Evolutionary conservation across 2,888 invertebrate species (phyloP), one percentile per base, ranked within the genome.

Genomic region (Cerastoderma edule): DNA sequence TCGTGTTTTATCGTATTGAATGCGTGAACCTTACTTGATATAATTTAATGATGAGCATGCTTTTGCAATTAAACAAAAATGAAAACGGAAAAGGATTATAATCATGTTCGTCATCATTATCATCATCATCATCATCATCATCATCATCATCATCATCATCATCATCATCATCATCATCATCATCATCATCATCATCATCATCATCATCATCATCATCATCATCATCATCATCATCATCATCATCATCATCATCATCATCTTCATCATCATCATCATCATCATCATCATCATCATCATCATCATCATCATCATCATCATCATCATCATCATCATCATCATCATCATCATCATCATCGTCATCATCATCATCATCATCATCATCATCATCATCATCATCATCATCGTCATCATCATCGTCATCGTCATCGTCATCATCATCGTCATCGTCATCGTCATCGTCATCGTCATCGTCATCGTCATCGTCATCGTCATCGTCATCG

Each of bases 161-260:
- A 60, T 53, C 54, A 10, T 53, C 54, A 10, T 53, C 54, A 10
- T 53, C 54, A 10, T 53, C 22, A 10, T 53, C 10, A 53, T 10
- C 54, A 53, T 53, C 54, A 53, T 53, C 22, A 22, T 53, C 54
- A 53, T 53, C 54, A 53, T 53, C 54, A 53, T 53, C 54, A 53
- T 53, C 54, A 53, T 53, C 54, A 53, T 53, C 54, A 53, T 53
- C 54, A 53, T 53, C 54, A 53, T 53, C 54, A 53, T 53, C 54
- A 53, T 53, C 10, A 53, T 53, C 54, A 53, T 67, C 67, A 53
- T 53, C 54, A 53, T 53, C 54, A 53, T 53, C 54, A 66, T 28
- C 32, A 10, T 0, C 44, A 44, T 13, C 44, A 44, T 13, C 44
- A 44, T 13, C 35, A 27, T 35, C 16, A 65, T 16, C 44, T 27